Evolutionary conservation across 2,888 invertebrate species (phyloP).

Genomic region (Nasonovia ribisnigri): DNA sequence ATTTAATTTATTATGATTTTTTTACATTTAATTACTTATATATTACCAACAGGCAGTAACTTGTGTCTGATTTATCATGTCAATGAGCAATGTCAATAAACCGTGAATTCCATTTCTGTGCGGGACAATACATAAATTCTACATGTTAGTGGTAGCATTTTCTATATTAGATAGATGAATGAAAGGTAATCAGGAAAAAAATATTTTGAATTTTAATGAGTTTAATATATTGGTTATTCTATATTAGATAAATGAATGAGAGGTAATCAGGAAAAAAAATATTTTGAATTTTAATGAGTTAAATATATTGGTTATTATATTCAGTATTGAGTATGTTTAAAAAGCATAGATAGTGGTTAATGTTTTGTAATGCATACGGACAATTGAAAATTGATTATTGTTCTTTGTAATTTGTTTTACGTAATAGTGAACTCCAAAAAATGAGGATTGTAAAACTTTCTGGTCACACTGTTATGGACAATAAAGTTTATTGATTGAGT

Average conservation of each 20-base stretch:
- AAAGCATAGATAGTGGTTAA: too few species aligned
- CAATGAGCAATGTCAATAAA: background rate
- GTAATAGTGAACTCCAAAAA: too few species aligned
- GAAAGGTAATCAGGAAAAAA: background rate
- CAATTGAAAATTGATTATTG: too few species aligned
- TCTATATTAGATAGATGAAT: background rate
- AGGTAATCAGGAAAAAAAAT: background rate
- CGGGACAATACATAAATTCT: background rate
- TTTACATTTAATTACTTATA: conserved; percentile 10
- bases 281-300: background rate
- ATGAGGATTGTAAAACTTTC: too few species aligned
- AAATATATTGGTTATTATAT: background rate
- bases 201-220: background rate
- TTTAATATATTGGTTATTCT: background rate
- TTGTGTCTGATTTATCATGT: background rate
- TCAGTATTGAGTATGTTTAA: too few species aligned
- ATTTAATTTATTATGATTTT: background rate
- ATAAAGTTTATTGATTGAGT: background rate
- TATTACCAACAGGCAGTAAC: background rate
- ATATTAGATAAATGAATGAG: background rate
- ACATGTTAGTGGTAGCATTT: background rate
- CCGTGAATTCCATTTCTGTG: too few species aligned
- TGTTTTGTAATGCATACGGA: too few species aligned
- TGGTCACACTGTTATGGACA: background rate
- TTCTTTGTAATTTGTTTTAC: too few species aligned